phyloP scores from a whole-genome alignment of 2,797 vertebrate species.

The Ibycter americanus region DNA sequence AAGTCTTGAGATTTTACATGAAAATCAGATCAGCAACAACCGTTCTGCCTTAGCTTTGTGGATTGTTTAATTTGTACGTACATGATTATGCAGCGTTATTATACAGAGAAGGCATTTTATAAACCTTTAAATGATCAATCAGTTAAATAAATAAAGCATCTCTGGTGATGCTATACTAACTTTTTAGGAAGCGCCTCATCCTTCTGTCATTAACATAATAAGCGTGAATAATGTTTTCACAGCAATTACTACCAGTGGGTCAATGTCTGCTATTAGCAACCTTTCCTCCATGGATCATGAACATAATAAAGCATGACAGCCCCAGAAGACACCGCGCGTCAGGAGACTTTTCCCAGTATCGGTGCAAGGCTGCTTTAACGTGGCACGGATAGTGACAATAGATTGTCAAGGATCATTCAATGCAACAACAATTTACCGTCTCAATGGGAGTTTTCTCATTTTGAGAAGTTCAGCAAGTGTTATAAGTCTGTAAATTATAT shows the following conservation, averaged over 20 bases:
- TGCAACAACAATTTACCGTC: neutral
- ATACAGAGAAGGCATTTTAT: neutral
- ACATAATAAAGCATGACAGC: neutral
- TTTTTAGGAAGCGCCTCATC: neutral
- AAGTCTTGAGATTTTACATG: neutral
- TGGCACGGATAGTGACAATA: neutral
- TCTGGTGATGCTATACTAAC: neutral
- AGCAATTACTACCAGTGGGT: constrained; percentile 37
- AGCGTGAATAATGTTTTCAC: constrained; percentile 30
- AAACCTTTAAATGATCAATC: constrained; percentile 44
- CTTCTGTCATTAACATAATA: constrained; percentile 29
- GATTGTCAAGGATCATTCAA: neutral
- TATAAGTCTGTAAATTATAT: neutral
- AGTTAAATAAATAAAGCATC: constrained; percentile 40
- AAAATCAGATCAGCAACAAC: neutral
- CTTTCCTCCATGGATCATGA: constrained; percentile 17
- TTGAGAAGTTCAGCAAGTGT: neutral
- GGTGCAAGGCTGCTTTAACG: neutral
- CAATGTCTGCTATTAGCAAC: constrained; percentile 37
- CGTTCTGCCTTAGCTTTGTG: neutral
- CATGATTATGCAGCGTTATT: neutral
- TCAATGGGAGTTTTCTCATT: constrained; percentile 1
- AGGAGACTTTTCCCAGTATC: neutral
- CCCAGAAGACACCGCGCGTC: neutral
- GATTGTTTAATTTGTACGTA: constrained; percentile 10